Percentiles rank a stretch among this genome's conserved stretches.
Conservation (phyloP, 2,888 invertebrate species). For the Sericinus montela region DNA sequence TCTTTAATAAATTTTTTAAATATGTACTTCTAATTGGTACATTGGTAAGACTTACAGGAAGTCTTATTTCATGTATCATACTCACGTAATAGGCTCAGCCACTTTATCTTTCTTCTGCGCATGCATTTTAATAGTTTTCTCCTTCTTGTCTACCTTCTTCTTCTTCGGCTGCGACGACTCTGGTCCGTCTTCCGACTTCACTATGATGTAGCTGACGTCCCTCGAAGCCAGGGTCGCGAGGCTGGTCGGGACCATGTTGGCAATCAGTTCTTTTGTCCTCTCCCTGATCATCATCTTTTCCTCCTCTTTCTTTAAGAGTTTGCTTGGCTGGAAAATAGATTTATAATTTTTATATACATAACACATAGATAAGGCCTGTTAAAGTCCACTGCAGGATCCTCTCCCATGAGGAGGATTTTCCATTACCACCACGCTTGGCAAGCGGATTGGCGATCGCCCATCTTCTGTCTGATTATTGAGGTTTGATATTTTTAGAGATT, state of each 20-base stretch:
- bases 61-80: no score
- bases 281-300: not conserved
- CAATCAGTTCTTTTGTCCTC: slow-evolving; percentile 34
- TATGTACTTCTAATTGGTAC: no score
- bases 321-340: not conserved
- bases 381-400: no score
- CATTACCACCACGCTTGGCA: no score
- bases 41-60: no score
- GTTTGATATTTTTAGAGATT: no score
- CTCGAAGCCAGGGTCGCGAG: slow-evolving; percentile 44
- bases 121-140: not conserved
- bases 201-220: slow-evolving; percentile 68
- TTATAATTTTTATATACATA: no score
- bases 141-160: slow-evolving; percentile 5
- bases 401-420: no score
- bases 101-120: slow-evolving; percentile 28
- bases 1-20: no score
- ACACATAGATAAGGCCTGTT: no score
- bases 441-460: no score
- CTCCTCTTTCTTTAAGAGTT: not conserved
- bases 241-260: slow-evolving; percentile 40
- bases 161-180: slow-evolving; percentile 24
- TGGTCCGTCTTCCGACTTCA: slow-evolving; percentile 37
- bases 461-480: no score
- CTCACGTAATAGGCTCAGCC: slow-evolving; percentile 46